Conservation (phyloP, 2,888 invertebrate species). For the Cheilosia urbana region DNA sequence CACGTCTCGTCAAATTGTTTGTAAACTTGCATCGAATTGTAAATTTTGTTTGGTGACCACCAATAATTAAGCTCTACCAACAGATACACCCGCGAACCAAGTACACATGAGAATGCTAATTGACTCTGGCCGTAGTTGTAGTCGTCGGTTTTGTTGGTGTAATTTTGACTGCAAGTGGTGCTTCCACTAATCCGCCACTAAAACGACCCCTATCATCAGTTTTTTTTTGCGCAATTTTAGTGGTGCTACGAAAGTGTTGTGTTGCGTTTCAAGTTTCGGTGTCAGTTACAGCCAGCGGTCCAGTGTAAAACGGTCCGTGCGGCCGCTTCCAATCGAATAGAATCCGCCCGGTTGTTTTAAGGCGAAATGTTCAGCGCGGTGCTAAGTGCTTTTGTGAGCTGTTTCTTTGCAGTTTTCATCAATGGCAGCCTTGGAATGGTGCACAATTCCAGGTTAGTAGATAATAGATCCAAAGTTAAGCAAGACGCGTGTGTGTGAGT, state of each 20-base stretch:
- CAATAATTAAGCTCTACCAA: conserved; percentile 63
- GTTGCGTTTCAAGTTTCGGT: conserved; percentile 8
- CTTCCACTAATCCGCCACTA: conserved; percentile 41
- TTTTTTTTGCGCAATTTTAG: conserved; percentile 10
- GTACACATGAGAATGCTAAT: conserved; percentile 65
- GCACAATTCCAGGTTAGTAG: conserved; percentile 70
- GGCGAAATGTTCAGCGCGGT: conserved; percentile 54
- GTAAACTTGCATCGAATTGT: conserved; percentile 2
- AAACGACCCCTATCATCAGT: conserved; percentile 39
- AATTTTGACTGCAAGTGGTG: conserved; percentile 33
- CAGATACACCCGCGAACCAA: conserved; percentile 43
- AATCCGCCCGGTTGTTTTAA: conserved; percentile 33
- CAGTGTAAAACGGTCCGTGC: conserved; percentile 36
- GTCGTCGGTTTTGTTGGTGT: conserved; percentile 26
- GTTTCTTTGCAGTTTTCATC: conserved; percentile 62
- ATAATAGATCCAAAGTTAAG: conserved; percentile 42
- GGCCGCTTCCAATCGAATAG: conserved; percentile 39
- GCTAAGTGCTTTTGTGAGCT: conserved; percentile 66
- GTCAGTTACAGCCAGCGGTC: conserved; percentile 51
- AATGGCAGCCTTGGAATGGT: conserved; percentile 66
- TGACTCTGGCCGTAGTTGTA: conserved; percentile 58
- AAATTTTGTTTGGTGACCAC: conserved; percentile 27
- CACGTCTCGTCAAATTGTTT: background rate
- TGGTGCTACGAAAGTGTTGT: conserved; percentile 31
- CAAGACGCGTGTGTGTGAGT: conserved; percentile 7